These are phyloP conservation scores for Perca flavescens DNA, from an alignment of 2,113 vertebrate species.

Conservation along the genomic window DNA sequence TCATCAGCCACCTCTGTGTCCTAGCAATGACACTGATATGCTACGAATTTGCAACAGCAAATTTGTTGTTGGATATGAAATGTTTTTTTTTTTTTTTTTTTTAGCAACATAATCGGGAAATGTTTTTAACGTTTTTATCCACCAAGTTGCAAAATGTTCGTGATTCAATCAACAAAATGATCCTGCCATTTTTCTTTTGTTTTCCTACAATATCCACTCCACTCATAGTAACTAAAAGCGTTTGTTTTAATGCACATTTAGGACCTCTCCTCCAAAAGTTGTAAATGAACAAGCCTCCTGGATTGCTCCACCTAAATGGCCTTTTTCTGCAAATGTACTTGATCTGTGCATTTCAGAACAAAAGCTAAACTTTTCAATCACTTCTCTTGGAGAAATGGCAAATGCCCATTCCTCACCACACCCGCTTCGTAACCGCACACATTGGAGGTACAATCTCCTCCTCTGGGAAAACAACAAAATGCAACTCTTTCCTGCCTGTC, in stretches of 20 bases:
- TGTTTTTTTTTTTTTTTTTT: no score
- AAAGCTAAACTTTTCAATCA: conserved; percentile 8
- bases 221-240: no score
- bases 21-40: no score
- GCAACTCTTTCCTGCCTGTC: conserved; percentile 4
- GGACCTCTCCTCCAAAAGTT: neutral
- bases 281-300: neutral
- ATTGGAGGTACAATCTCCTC: conserved; percentile 3
- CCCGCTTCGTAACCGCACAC: neutral
- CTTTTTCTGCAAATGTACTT: neutral
- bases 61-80: no score
- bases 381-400: neutral
- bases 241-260: neutral
- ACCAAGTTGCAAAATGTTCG: no score
- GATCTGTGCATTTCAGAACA: neutral
- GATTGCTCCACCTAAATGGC: neutral
- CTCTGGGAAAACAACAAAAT: conserved; percentile 6
- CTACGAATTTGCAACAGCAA: no score
- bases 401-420: neutral
- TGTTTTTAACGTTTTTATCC: no score
- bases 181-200: no score
- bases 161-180: no score
- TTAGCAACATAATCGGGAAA: no score
- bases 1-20: neutral
- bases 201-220: no score